Evolutionary conservation across 1,140 invertebrate species (phyloP), one percentile per base, ranked within the genome.

Genomic region (Zaprionus taronus): DNA sequence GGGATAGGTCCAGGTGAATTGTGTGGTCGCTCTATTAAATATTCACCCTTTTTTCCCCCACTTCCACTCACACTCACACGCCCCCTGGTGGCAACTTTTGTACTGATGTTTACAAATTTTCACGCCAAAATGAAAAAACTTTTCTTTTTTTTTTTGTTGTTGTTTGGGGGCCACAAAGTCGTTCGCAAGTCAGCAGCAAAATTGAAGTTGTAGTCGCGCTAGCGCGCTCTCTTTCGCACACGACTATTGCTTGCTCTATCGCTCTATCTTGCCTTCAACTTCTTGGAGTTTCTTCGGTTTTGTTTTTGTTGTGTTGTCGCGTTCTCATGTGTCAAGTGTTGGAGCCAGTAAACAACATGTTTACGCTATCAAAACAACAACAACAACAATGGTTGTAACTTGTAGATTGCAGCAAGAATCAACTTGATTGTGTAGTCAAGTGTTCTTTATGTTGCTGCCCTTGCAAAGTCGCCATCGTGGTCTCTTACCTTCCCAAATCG

Each of bases 121-220:
- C 85, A 90, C 86, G 85, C 75, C 75, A 84, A 89, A 89, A 89
- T 89, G 85, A 84, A 90, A 89, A 90, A 90, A 89, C 28, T 87
- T 87, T 83, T 74, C 53, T 49, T 17, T 36, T 55, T 20, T 20
- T 58, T 58, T 20, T 36, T 58, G n/a, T 58, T 38, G 53, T 55
- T 76, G 53, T 60, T 66, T 66, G 6, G 47, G 58, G 60, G 55
- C 61, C 57, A 53, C 44, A 72, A 41, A 67, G 38, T 63, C 51
- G 36, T 77, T 73, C 7, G 57, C 70, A 62, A 72, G 74, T 77
- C 74, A 72, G 72, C 72, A 74, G 28, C 65, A 56, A 66, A 64
- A 57, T 49, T 56, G 57, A 53, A 69, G 61, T 71, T 71, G 51
- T 20, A 65, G 61, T 64, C 15, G 26, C 24, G 47, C n/a, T n/a